Evolutionary conservation across 2,113 vertebrate species (phyloP).

Genomic region (Sceloporus tristichus): DNA sequence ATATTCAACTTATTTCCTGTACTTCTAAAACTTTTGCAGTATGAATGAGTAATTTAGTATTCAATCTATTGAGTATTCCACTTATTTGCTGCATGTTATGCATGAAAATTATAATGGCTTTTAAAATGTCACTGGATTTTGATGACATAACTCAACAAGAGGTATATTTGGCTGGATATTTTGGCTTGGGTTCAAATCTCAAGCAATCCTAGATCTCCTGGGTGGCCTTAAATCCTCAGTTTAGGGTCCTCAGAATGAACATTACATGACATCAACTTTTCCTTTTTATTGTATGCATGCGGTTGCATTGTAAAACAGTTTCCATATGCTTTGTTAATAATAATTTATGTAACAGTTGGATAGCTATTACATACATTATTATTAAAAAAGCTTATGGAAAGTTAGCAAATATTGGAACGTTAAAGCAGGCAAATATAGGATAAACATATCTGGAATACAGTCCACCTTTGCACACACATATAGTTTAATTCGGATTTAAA

Average conservation of each 20-base stretch:
- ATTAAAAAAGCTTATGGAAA: neutral
- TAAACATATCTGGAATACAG: too few relatives aligned
- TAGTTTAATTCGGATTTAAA: too few relatives aligned
- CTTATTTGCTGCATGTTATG: conserved; percentile 33
- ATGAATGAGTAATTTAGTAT: conserved; percentile 31
- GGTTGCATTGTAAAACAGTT: neutral
- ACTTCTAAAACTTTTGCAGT: conserved; percentile 35
- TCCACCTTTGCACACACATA: too few relatives aligned
- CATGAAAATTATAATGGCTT: conserved; percentile 50
- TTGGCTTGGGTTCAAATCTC: too few relatives aligned
- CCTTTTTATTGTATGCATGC: neutral
- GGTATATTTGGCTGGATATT: neutral
- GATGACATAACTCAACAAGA: conserved; percentile 19
- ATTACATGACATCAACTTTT: neutral
- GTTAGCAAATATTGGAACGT: too few relatives aligned
- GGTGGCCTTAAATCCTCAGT: neutral
- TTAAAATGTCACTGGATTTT: conserved; percentile 52
- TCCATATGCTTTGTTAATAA: neutral
- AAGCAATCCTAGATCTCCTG: neutral
- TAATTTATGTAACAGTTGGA: too few relatives aligned
- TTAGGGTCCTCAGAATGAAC: neutral
- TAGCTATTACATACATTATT: neutral
- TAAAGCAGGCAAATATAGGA: too few relatives aligned
- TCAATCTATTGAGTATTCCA: neutral
- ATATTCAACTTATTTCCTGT: conserved; percentile 47